Conservation (phyloP, 2,888 invertebrate species). For the Onchidella celtica region DNA sequence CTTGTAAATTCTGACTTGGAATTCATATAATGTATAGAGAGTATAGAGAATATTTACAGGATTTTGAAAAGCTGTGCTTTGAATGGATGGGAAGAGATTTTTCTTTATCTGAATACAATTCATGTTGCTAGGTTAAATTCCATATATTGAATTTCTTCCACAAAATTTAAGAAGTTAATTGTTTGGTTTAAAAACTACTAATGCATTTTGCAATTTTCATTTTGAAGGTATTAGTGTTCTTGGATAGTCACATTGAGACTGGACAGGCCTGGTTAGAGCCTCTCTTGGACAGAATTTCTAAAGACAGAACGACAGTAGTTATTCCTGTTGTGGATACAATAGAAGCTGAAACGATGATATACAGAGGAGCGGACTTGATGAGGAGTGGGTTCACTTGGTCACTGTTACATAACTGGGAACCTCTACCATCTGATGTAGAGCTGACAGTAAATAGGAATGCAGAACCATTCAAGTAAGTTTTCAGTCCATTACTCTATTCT, state of each 20-base stretch:
- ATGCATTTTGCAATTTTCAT: no score
- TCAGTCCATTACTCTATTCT: neutral
- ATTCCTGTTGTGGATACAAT: conserved; percentile 96
- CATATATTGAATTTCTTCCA: no score
- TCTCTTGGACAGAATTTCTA: conserved; percentile 87
- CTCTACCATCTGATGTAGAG: conserved; percentile 85
- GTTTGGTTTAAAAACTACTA: no score
- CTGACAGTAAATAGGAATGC: conserved; percentile 47
- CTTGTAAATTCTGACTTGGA: no score
- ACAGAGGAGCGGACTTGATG: conserved; percentile 93
- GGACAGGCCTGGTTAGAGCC: conserved; percentile 95
- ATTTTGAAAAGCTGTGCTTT: no score
- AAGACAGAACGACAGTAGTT: conserved; percentile 84
- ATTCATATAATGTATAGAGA: no score
- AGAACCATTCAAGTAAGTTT: conserved; percentile 60
- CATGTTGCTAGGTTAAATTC: no score
- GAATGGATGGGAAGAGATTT: no score
- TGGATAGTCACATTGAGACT: conserved; percentile 98
- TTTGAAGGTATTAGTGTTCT: conserved; percentile 89
- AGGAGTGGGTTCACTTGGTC: conserved; percentile 99
- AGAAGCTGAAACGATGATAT: conserved; percentile 95
- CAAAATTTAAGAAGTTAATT: no score
- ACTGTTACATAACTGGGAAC: conserved; percentile 96
- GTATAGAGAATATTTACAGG: no score
- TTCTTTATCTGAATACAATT: no score